Base-by-base conservation (phyloP, 2,888 invertebrate genomes). In the Girardia tigrina region DNA sequence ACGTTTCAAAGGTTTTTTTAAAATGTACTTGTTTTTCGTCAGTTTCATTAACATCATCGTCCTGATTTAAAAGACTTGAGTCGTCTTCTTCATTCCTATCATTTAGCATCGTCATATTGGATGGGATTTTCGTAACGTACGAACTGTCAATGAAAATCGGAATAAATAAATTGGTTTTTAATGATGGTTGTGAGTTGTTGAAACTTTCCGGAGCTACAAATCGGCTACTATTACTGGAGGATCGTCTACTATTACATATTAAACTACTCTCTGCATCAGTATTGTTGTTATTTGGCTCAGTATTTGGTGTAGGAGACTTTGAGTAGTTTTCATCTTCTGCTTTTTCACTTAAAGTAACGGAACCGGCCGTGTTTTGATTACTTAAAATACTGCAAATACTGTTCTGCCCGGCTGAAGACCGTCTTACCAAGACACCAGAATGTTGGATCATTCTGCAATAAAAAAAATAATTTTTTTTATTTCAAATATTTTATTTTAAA, bases 31-130 rank as follows among this genome's bases (percentile, higher is more conserved):
- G n/a, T n/a, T n/a, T n/a, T n/a, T n/a, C n/a, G n/a, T n/a, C 56
- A 4, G 4, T 56, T n/a, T 56, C 56, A n/a, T 56, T 56, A 4
- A 6, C 20, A 56, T 56, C 56, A 56, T 56, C 56, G n/a, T 56
- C 56, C 23, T 56, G 56, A 56, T 56, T 56, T 16, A 56, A 56
- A 8, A 56, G 56, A 56, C 56, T 56, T 56, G 56, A 56, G 23
- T 56, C 56, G n/a, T 56, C 56, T 20, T 56, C 56, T 56, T n/a
- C 20, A 56, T 23, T 20, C 23, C 23, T 56, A 20, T 56, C 56
- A 16, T 56, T 56, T 6, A 4, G 6, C 56, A 56, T 56, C 2
- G 56, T 56, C 4, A 56, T 4, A n/a, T 56, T 56, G n/a, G 20
- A 20, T 56, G 56, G 56, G 23, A 56, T n/a, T 56, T 56, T 56